phyloP scores from a whole-genome alignment of 1,140 invertebrate genomes.

The Ruditapes philippinarum region DNA sequence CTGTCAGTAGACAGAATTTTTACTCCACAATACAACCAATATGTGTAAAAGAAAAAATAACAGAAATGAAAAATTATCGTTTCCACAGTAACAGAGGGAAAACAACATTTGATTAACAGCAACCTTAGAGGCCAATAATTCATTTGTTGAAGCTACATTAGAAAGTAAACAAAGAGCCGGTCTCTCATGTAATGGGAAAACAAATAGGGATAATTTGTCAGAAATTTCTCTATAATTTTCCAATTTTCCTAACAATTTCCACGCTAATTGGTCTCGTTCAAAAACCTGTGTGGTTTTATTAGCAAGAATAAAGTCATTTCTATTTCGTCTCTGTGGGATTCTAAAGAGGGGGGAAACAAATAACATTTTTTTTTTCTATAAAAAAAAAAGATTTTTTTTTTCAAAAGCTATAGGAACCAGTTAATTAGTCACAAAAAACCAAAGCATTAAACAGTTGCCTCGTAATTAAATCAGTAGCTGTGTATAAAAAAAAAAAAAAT shows the following conservation, averaged over 20 bases:
- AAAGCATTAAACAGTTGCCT: too few relatives aligned
- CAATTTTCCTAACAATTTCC: conserved; percentile 59
- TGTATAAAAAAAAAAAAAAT: too few relatives aligned
- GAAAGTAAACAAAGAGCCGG: conserved; percentile 5
- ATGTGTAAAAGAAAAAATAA: too few relatives aligned
- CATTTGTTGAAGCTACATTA: conserved; percentile 16
- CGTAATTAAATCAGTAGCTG: too few relatives aligned
- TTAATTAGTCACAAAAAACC: neutral
- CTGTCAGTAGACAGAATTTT: too few relatives aligned
- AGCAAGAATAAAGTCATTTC: conserved; percentile 23
- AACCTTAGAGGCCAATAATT: neutral
- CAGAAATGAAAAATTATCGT: too few relatives aligned
- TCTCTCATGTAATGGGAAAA: conserved; percentile 33
- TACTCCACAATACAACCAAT: too few relatives aligned
- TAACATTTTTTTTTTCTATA: neutral
- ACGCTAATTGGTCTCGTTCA: conserved; percentile 52
- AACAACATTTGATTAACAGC: too few relatives aligned
- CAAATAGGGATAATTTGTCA: conserved; percentile 49
- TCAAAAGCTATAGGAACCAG: too few relatives aligned
- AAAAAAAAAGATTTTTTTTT: neutral
- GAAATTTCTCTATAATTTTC: conserved; percentile 37
- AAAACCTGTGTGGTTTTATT: conserved; percentile 54
- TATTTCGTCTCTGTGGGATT: neutral
- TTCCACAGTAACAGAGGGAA: too few relatives aligned
- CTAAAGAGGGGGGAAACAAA: neutral